Conservation (phyloP, 2,113 vertebrate genomes). For the Beaufortia kweichowensis region DNA sequence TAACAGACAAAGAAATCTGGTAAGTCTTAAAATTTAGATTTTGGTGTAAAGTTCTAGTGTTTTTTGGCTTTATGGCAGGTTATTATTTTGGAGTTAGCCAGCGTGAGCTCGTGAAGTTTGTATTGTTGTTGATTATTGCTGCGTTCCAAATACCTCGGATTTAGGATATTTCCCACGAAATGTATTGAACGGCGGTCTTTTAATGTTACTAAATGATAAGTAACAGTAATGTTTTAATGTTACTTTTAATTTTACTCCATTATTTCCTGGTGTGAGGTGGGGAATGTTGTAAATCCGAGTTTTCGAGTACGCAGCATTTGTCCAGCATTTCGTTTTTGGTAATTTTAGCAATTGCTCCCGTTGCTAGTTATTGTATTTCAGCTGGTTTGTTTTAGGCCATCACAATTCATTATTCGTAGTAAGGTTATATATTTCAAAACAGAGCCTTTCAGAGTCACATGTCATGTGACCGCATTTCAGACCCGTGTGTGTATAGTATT, state of each 20-base stretch:
- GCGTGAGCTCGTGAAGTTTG: not conserved
- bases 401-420: not conserved
- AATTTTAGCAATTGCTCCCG: no score
- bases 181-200: no score
- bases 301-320: no score
- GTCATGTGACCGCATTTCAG: not conserved
- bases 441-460: not conserved
- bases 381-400: not conserved
- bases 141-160: not conserved
- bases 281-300: no score
- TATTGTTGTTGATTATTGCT: not conserved
- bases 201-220: no score
- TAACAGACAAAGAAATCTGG: slow-evolving; percentile 8
- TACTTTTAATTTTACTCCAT: no score
- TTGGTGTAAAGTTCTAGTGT: not conserved
- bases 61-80: not conserved
- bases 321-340: no score
- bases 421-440: not conserved
- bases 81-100: slow-evolving; percentile 1
- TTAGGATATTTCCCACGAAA: no score
- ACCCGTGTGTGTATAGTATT: not conserved
- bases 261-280: no score
- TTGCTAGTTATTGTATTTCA: not conserved
- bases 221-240: no score
- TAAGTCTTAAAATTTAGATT: not conserved